Conservation (phyloP, 2,113 vertebrate species). For the Montifringilla adamsi region DNA sequence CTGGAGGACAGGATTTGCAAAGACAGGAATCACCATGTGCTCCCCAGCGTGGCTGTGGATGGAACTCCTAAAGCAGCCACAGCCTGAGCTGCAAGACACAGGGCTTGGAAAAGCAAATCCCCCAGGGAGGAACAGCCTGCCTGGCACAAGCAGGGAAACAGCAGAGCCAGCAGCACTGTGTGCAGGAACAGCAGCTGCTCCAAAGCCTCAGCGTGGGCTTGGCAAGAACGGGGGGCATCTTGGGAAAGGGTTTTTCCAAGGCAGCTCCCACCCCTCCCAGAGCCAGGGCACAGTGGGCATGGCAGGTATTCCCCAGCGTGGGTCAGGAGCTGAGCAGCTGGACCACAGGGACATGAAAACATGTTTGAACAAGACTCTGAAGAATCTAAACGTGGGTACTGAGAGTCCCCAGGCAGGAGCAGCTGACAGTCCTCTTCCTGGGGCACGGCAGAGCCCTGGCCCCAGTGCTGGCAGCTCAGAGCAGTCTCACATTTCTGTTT, state of each 20-base stretch:
- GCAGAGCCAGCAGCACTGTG: background rate
- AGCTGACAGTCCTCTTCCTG: background rate
- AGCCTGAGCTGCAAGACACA: background rate
- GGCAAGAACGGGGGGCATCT: background rate
- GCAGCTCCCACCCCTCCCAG: background rate
- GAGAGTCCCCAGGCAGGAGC: background rate
- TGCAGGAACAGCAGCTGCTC: background rate
- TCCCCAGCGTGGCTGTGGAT: background rate
- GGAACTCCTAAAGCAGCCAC: background rate
- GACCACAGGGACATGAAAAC: background rate
- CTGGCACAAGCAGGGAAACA: background rate
- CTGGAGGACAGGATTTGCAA: background rate
- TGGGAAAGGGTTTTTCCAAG: background rate
- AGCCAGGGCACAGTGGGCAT: background rate
- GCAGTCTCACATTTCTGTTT: background rate
- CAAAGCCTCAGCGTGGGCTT: background rate
- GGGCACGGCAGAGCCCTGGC: background rate
- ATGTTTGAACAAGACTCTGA: background rate
- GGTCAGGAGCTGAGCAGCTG: background rate
- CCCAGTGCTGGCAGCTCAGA: background rate
- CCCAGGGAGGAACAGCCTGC: background rate
- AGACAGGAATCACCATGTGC: rapidly evolving
- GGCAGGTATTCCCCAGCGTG: background rate
- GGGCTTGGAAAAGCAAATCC: background rate
- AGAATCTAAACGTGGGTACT: background rate